phyloP scores from a whole-genome alignment of 2,888 invertebrate species.

The Meiosimyza platycephala region DNA sequence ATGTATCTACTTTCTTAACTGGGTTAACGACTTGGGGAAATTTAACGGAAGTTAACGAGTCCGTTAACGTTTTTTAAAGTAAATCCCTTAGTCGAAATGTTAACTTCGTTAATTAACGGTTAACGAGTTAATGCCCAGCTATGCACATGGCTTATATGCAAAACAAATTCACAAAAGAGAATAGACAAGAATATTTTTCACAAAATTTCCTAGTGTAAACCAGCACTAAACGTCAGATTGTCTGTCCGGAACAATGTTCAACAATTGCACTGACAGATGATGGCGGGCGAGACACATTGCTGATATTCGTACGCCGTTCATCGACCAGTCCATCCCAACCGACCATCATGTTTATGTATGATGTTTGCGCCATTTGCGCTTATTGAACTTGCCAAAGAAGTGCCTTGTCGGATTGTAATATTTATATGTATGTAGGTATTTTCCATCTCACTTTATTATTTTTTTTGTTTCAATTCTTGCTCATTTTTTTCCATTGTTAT shows the following conservation, averaged over 20 bases:
- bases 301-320: background rate
- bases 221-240: background rate
- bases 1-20: too few relatives aligned
- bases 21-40: too few relatives aligned
- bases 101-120: too few relatives aligned
- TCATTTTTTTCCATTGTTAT: background rate
- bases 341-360: background rate
- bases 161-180: too few relatives aligned
- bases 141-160: too few relatives aligned
- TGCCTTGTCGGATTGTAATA: constrained; percentile 27
- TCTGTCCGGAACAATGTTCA: constrained; percentile 6
- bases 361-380: constrained; percentile 26
- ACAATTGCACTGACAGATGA: background rate
- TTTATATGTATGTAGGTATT: background rate
- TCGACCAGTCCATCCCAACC: background rate
- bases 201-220: too few relatives aligned
- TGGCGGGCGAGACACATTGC: background rate
- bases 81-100: too few relatives aligned
- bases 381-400: constrained; percentile 22
- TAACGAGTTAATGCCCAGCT: too few relatives aligned
- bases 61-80: too few relatives aligned
- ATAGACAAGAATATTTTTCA: too few relatives aligned
- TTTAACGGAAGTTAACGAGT: too few relatives aligned
- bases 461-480: too few relatives aligned
- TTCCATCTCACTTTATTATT: background rate